These are phyloP conservation scores for Scrobipalpa atriplicella DNA, from an alignment of 2,888 invertebrate species.

Conservation along the genomic window DNA sequence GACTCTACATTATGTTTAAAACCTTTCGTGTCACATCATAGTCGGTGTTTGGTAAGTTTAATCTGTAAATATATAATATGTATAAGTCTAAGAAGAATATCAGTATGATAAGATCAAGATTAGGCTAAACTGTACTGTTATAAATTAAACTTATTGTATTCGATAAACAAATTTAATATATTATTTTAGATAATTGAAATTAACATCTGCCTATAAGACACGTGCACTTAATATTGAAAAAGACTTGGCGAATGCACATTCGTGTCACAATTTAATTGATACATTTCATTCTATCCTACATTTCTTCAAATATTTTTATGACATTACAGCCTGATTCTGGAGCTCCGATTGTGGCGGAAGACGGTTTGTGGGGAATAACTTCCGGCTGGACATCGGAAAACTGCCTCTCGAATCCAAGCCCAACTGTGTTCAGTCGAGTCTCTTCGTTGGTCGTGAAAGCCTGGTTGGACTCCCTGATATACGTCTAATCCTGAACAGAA, in stretches of 20 bases:
- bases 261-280: background rate
- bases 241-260: no score
- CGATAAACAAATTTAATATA: no score
- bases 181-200: no score
- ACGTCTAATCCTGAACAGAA: background rate
- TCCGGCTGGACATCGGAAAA: slow-evolving; percentile 62
- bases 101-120: no score
- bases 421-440: slow-evolving; percentile 62
- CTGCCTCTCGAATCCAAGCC: slow-evolving; percentile 45
- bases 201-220: no score
- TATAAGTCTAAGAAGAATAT: background rate
- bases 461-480: slow-evolving; percentile 52
- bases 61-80: background rate
- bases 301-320: background rate
- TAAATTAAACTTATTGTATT: no score
- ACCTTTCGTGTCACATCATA: slow-evolving; percentile 59
- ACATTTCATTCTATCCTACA: no score
- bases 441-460: slow-evolving; percentile 47
- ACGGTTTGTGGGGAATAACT: slow-evolving; percentile 71
- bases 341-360: slow-evolving; percentile 65
- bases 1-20: slow-evolving; percentile 57
- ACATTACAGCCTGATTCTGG: slow-evolving; percentile 64
- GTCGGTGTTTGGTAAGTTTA: slow-evolving; percentile 59
- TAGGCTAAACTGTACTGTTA: no score
- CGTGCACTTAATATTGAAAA: no score